Evolutionary conservation across 1,140 invertebrate species (phyloP).

Genomic region (Drosophila lacteicornis): DNA sequence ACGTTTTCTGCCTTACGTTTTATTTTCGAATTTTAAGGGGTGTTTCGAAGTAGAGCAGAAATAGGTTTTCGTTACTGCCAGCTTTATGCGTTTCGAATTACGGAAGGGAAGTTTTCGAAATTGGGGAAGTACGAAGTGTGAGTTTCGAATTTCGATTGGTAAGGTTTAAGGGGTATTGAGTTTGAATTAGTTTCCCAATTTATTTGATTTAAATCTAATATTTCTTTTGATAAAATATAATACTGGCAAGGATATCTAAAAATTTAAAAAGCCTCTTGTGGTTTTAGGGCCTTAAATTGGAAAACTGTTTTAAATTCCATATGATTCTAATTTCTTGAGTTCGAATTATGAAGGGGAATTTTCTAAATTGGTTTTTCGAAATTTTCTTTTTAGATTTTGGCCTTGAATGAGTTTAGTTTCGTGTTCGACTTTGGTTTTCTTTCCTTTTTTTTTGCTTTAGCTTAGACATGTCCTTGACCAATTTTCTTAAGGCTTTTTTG

Average conservation of each 20-base stretch:
- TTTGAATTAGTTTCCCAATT: no score
- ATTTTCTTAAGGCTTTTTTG: slow-evolving; percentile 39
- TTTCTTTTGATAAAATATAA: no score
- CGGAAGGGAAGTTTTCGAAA: slow-evolving; percentile 19
- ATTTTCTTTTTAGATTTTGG: background rate
- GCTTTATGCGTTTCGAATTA: slow-evolving; percentile 18
- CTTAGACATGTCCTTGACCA: slow-evolving; percentile 67
- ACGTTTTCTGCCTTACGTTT: slow-evolving; percentile 26
- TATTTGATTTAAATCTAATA: no score
- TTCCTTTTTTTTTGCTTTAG: slow-evolving; percentile 12
- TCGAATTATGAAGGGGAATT: slow-evolving; percentile 21
- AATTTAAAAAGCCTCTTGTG: background rate
- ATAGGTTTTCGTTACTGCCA: background rate
- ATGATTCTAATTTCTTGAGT: background rate
- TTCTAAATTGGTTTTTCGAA: slow-evolving; percentile 18
- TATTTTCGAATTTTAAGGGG: slow-evolving; percentile 28
- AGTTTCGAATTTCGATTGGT: background rate
- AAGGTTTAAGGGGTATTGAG: no score
- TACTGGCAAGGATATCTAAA: background rate
- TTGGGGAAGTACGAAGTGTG: background rate
- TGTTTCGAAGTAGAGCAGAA: background rate
- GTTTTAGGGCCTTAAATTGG: background rate
- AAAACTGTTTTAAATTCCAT: background rate
- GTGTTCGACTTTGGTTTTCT: background rate
- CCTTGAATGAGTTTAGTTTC: slow-evolving; percentile 14